A percentile compares a stretch with the other conserved stretches of the same genome.
phyloP scores from a whole-genome alignment of 2,888 invertebrate genomes.

The Endomychus coccineus region DNA sequence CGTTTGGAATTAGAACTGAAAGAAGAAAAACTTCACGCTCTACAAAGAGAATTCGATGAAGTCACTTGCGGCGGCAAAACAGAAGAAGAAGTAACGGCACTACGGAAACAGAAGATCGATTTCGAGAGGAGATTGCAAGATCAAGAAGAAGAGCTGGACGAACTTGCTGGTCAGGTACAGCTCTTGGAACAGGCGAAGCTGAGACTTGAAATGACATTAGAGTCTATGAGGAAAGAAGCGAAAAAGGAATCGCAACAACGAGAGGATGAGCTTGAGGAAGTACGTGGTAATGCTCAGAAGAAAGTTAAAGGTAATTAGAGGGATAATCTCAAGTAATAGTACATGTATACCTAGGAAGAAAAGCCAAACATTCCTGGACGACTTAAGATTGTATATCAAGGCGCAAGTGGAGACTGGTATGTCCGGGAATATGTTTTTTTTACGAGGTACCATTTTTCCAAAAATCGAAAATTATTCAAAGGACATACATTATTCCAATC shows the following conservation, averaged over 20 bases:
- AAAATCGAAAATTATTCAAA: no score
- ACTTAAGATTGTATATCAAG: no score
- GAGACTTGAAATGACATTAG: slow-evolving; percentile 86
- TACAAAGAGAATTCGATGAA: slow-evolving; percentile 81
- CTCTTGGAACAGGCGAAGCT: slow-evolving; percentile 88
- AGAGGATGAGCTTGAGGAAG: slow-evolving; percentile 91
- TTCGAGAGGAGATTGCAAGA: slow-evolving; percentile 77
- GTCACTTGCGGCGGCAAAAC: slow-evolving; percentile 70
- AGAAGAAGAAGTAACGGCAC: slow-evolving; percentile 75
- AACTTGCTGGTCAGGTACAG: slow-evolving; percentile 73
- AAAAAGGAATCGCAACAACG: slow-evolving; percentile 82
- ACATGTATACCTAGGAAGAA: no score
- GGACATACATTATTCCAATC: no score
- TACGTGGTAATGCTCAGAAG: slow-evolving; percentile 82
- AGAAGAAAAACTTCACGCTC: slow-evolving; percentile 72
- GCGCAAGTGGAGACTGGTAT: no score
- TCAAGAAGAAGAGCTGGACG: slow-evolving; percentile 93
- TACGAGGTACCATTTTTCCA: no score
- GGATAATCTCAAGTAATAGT: no score
- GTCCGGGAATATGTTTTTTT: no score
- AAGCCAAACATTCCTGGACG: no score
- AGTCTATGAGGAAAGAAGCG: slow-evolving; percentile 86
- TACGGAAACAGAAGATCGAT: slow-evolving; percentile 79
- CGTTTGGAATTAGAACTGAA: slow-evolving; percentile 83
- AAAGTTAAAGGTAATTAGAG: slow-evolving; percentile 68